Evolutionary conservation across 1,140 invertebrate species (phyloP), one percentile per base, ranked within the genome.

Genomic region (Pectinophora gossypiella): DNA sequence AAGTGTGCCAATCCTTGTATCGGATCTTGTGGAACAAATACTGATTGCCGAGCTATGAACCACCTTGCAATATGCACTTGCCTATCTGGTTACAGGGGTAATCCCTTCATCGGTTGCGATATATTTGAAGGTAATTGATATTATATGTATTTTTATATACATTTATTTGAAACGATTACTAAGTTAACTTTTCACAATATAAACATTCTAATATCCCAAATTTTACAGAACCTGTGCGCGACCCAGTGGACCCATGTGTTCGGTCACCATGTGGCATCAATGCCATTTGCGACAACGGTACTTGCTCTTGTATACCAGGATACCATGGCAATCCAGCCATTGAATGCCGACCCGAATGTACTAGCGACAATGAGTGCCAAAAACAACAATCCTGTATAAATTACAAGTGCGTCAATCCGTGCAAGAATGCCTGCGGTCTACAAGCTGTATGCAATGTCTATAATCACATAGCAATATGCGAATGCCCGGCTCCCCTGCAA

Each of bases 331-430:
- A 90, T 63, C 90, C 91, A n/a, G 90, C 90, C 52, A 73, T 89
- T 43, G 89, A 91, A 69, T 94, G 93, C 79, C 79, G 91, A 69
- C 92, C 92, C 19, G 91, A 93, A 79, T 94, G 92, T 80, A 88
- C 90, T 3, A 88, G 87, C 7, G 93, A 93, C 69, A 91, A 91
- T 15, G 95, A 97, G 45, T 98, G 96, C 80, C 89, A 92, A 2
- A 89, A 92, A 36, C 90, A 91, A 44, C 90, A 95, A 78, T 93
- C 95, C 10, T 98, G 96, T 65, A 89, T 97, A 21, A 96, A 96
- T 61, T 90, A 93, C 42, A 91, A 96, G 83, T 98, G 96, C 74
- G 85, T 94, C 13, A 91, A 96, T 73, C 93, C 94, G 0, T 97
- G 96, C 65, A 81, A 89, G 3, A 92, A 92, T 21, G 94, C 93